phyloP scores from a whole-genome alignment of 35 echinoderm and acorn worm species.

The Ptychodera flava region DNA sequence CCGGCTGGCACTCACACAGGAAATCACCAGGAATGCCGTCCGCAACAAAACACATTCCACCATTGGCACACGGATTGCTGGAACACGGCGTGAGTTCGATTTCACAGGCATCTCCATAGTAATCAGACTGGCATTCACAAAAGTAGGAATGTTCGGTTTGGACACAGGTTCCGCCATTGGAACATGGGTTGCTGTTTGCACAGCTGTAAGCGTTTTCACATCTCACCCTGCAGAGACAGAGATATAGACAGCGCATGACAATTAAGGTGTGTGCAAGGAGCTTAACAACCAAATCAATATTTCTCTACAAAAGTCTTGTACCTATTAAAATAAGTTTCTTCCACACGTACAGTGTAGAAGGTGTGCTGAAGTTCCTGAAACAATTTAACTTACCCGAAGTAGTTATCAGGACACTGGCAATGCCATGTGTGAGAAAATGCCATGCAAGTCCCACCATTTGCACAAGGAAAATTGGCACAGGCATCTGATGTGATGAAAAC shows the following conservation, averaged over 20 bases:
- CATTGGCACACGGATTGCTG: conserved; percentile 59
- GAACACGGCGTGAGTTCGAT: conserved; percentile 31
- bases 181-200: neutral
- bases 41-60: conserved; percentile 43
- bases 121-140: neutral
- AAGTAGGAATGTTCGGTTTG: neutral
- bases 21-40: conserved; percentile 41
- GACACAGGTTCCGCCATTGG: neutral
- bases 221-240: neutral
- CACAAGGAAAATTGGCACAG: conserved; percentile 32
- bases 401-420: neutral
- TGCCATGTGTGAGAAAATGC: neutral
- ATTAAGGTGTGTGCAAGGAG: too few relatives aligned
- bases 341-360: too few relatives aligned
- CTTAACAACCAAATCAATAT: too few relatives aligned
- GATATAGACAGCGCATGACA: too few relatives aligned
- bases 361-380: neutral
- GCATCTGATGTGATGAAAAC: too few relatives aligned
- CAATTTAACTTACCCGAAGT: neutral
- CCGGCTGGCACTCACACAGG: conserved; percentile 50
- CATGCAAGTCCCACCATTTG: conserved; percentile 36
- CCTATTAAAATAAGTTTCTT: too few relatives aligned
- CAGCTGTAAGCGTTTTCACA: neutral
- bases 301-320: too few relatives aligned
- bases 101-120: conserved; percentile 31